Evolutionary conservation across 2,797 vertebrate genomes (phyloP).

Genomic region (Hippoglossus hippoglossus): DNA sequence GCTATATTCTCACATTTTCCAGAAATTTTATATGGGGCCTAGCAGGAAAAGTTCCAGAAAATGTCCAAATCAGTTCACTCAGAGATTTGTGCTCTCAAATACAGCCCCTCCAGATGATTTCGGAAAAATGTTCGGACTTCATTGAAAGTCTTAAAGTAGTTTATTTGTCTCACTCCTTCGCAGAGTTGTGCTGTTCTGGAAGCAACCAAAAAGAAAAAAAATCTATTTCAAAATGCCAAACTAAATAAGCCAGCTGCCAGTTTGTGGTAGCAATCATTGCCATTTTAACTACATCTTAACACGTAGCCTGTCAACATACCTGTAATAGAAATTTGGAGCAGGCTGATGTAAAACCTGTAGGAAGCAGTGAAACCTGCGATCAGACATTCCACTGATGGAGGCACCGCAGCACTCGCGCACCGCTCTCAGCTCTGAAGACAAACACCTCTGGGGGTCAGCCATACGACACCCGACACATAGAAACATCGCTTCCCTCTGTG

Average conservation of each 20-base stretch:
- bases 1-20: no score
- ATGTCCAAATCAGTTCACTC: no score
- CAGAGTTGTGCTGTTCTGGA: conserved; percentile 7
- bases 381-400: conserved; percentile 7
- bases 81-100: no score
- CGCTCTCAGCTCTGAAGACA: neutral
- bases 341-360: conserved; percentile 37
- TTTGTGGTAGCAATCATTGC: conserved; percentile 21
- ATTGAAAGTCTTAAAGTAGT: no score
- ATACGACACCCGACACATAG: conserved; percentile 9
- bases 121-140: no score
- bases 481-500: conserved; percentile 14
- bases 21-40: no score
- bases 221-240: conserved; percentile 4
- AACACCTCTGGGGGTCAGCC: conserved; percentile 32
- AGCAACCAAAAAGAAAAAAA: conserved; percentile 17
- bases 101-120: no score
- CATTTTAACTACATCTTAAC: conserved; percentile 24
- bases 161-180: conserved; percentile 1
- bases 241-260: conserved; percentile 4
- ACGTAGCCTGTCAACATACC: conserved; percentile 13
- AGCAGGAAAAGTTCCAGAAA: no score
- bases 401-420: neutral
- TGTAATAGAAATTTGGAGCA: neutral
- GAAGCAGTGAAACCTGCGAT: conserved; percentile 43